Evolutionary conservation across 2,113 vertebrate genomes (phyloP).

Genomic region (human): GRCh38 chrX:7604001-7604500

Average conservation of each 20-base stretch:
- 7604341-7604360: background rate
- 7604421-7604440: no score
- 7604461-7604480: no score
- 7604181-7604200: background rate
- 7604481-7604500: no score
- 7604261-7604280: background rate
- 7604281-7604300: background rate
- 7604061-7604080: accelerated
- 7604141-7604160: background rate
- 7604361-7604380: background rate
- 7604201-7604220: background rate
- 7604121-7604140: background rate
- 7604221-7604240: background rate
- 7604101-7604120: background rate
- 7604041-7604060: background rate
- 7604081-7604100: no score
- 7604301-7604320: background rate
- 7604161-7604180: background rate
- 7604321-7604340: background rate
- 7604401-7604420: no score
- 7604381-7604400: no score
- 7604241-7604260: background rate
- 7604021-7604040: no score
- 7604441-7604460: no score
- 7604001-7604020: background rate